phyloP scores from a whole-genome alignment of 2,797 vertebrate species.

The Bryconaethiops microstoma region DNA sequence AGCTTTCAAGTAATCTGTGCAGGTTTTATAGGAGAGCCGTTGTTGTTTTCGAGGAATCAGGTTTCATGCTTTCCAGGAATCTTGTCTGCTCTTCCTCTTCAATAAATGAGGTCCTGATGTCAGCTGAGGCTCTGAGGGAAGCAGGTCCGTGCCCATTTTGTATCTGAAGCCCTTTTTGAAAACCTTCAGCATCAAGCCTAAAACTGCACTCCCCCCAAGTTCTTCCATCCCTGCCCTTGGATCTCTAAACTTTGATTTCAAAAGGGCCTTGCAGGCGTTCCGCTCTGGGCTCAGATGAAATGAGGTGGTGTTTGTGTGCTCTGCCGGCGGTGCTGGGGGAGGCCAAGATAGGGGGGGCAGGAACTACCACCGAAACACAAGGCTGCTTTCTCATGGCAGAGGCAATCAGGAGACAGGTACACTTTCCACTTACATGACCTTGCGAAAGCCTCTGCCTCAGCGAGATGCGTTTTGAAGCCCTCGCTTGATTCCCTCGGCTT shows the following conservation, averaged over 20 bases:
- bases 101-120: neutral
- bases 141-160: neutral
- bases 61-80: neutral
- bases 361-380: conserved; percentile 2
- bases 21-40: neutral
- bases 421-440: conserved; percentile 53
- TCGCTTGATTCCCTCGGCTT: conserved; percentile 54
- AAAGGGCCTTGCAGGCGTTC: conserved; percentile 18
- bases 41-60: neutral
- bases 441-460: conserved; percentile 42
- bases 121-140: conserved; percentile 9
- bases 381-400: conserved; percentile 25
- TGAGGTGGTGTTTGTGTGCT: conserved; percentile 36
- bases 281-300: conserved; percentile 24
- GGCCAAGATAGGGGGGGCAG: neutral
- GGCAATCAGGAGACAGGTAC: conserved; percentile 49
- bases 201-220: neutral
- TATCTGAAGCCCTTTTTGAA: neutral
- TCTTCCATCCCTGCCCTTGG: neutral
- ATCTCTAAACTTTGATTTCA: conserved; percentile 30
- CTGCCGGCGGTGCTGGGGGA: neutral
- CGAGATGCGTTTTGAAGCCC: conserved; percentile 50
- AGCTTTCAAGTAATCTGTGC: no score
- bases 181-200: neutral
- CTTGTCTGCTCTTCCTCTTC: neutral